These are phyloP conservation scores for Orientallactaga bullata DNA, from an alignment of 2,113 vertebrate species.

Conservation along the genomic window DNA sequence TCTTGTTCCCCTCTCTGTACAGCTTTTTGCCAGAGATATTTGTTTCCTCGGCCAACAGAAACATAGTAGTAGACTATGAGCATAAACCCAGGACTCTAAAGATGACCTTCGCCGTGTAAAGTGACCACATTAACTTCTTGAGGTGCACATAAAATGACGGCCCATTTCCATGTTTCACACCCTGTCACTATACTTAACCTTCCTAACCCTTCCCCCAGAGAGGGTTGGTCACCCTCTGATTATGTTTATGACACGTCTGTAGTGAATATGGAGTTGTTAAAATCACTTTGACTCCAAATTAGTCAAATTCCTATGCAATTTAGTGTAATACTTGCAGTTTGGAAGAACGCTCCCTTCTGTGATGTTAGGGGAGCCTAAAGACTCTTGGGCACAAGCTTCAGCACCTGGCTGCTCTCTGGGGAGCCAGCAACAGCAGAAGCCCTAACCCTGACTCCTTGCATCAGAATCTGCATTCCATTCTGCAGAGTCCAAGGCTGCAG, in stretches of 20 bases:
- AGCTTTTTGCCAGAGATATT: neutral
- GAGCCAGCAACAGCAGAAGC: neutral
- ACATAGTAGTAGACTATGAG: neutral
- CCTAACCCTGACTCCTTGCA: neutral
- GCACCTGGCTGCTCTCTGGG: neutral
- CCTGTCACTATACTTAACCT: neutral
- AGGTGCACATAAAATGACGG: neutral
- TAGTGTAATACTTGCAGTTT: neutral
- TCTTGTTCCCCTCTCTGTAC: neutral
- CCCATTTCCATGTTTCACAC: neutral
- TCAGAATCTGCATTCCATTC: neutral
- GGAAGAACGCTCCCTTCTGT: too few species aligned
- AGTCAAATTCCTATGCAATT: slow-evolving; percentile 8
- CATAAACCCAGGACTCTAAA: neutral
- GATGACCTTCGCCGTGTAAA: neutral
- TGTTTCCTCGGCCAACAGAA: neutral
- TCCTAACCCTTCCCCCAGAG: neutral
- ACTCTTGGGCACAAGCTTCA: fast-evolving
- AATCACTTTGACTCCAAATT: slow-evolving; percentile 45
- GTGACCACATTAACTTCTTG: neutral
- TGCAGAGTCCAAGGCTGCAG: neutral
- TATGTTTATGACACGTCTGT: neutral
- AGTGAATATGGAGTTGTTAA: neutral
- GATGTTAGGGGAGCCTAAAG: neutral
- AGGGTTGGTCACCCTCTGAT: neutral